Conservation (phyloP, 2,113 vertebrate species). For the Triplophysa rosa region DNA sequence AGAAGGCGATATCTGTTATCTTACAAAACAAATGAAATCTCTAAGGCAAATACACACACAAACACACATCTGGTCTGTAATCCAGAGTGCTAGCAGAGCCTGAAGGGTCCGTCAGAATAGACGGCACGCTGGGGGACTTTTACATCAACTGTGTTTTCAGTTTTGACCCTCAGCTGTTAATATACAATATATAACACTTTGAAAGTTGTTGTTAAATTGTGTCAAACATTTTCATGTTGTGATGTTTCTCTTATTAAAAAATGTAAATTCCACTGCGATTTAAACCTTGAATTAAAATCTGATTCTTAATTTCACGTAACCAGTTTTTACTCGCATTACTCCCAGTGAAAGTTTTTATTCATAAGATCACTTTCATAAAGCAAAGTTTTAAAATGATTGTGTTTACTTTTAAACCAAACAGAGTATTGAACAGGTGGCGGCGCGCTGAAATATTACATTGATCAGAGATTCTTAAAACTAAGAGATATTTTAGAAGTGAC, state of each 20-base stretch:
- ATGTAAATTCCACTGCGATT: no score
- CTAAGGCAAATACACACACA: constrained; percentile 7
- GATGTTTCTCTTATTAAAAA: no score
- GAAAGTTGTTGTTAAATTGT: no score
- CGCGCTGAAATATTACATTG: neutral
- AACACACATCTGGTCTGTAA: neutral
- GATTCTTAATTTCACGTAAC: no score
- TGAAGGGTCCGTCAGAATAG: neutral
- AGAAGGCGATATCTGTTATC: constrained; percentile 21
- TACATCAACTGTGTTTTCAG: neutral
- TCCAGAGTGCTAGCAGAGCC: neutral
- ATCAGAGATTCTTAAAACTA: neutral
- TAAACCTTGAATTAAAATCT: no score
- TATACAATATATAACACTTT: no score
- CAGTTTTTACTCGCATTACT: no score
- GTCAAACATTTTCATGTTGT: no score
- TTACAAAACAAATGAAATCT: constrained; percentile 31
- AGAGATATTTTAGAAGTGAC: neutral
- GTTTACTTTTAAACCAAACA: neutral
- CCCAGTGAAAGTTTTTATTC: no score
- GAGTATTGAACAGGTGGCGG: neutral
- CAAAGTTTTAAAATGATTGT: no score
- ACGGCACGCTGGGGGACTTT: neutral
- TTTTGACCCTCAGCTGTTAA: no score
- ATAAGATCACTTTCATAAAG: no score